Percentiles rank a stretch among this genome's conserved stretches.
Evolutionary conservation across 2,797 vertebrate genomes (phyloP).

Genomic region (Liasis olivaceus): DNA sequence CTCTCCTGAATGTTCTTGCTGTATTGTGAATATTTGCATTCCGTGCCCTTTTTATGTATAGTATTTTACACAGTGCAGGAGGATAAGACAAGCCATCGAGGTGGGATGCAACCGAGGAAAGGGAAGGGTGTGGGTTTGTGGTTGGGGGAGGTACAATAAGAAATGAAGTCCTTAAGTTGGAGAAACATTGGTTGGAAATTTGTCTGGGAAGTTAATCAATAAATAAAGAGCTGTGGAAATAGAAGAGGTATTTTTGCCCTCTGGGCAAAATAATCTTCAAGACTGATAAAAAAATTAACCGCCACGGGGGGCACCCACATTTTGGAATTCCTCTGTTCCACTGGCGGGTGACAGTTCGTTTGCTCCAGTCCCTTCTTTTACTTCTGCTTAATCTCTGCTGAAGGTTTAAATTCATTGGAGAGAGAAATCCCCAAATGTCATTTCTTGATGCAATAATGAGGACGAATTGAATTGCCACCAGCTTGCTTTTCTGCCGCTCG

Average conservation of each 20-base stretch:
- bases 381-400: background rate
- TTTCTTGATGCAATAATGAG: background rate
- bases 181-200: no score
- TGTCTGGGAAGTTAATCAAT: background rate
- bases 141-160: no score
- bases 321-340: no score
- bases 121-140: background rate
- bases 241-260: rapidly evolving
- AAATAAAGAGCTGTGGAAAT: background rate
- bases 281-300: background rate
- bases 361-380: no score
- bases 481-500: background rate
- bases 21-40: no score
- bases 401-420: background rate
- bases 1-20: background rate
- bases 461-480: background rate
- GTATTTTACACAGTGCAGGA: no score
- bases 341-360: no score
- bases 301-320: no score
- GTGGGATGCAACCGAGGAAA: background rate
- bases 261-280: background rate
- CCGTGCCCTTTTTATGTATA: background rate
- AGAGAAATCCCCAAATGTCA: background rate
- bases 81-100: background rate
- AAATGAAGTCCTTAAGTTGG: no score